phyloP scores from a whole-genome alignment of 2,888 invertebrate species.

The Thymelicus lineola region DNA sequence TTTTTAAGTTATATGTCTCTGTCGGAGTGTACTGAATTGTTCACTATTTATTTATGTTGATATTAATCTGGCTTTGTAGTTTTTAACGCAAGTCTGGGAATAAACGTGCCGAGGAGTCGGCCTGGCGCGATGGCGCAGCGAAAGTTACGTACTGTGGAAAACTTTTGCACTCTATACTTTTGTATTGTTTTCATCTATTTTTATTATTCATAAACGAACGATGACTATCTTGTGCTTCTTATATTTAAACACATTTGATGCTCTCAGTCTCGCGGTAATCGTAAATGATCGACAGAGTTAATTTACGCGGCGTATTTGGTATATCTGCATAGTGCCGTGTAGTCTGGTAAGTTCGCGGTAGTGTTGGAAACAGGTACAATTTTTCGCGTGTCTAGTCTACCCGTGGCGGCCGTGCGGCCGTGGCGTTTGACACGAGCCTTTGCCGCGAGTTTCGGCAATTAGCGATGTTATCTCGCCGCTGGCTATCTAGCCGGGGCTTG shows the following conservation, averaged over 20 bases:
- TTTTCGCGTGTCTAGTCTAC: conserved; percentile 21
- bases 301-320: too few species aligned
- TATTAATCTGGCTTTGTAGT: conserved; percentile 5
- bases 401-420: neutral
- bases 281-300: too few species aligned
- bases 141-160: neutral
- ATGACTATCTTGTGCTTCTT: too few species aligned
- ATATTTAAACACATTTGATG: too few species aligned
- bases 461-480: conserved; percentile 35
- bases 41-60: conserved; percentile 17
- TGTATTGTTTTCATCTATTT: too few species aligned
- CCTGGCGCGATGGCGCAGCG: neutral
- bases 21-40: conserved; percentile 18
- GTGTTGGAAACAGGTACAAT: conserved; percentile 1
- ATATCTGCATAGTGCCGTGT: too few species aligned
- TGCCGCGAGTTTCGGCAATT: conserved; percentile 33
- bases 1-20: conserved; percentile 26
- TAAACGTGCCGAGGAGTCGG: neutral
- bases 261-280: too few species aligned
- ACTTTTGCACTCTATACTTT: neutral
- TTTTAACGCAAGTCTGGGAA: conserved; percentile 11
- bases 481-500: conserved; percentile 33
- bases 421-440: conserved; percentile 27
- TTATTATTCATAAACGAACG: too few species aligned
- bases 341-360: neutral